Evolutionary conservation across 2,113 vertebrate genomes (phyloP), one percentile per base, ranked within the genome.

Genomic region (Bungarus multicinctus): DNA sequence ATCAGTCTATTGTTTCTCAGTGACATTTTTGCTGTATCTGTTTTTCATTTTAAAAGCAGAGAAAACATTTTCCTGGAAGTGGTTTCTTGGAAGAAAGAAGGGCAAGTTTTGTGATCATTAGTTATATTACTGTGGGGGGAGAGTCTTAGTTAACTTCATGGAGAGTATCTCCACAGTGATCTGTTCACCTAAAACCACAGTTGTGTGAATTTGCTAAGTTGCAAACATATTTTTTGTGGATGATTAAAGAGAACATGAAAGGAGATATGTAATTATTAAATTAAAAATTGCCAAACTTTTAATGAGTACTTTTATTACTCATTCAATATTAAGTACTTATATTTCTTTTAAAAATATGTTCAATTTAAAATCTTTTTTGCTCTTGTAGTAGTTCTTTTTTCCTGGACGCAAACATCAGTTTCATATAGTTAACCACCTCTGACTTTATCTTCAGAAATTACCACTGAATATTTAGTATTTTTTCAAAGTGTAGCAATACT

Each of bases 1-100:
- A 90, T 91, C 95, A 96, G 95, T 94, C 90, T 97, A 94, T 95
- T 96, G 96, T 96, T 97, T 95, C 95, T 95, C 95, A 94, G 54
- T 91, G 89, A 95, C 95, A 86, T 7, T 93, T 96, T 96, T 96
- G 91, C 96, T 96, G 95, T 95, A 93, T 95, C 93, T 97, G 91
- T 96, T 97, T 96, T 91, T 94, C 92, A 95, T 96, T 96, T 96
- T 95, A 97, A 93, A 93, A 95, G 87, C 58, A 90, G 6, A 60
- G 92, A 95, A 97, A 96, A 91, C 45, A 90, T 95, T 94, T 97
- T 96, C 96, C 93, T 94, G 95, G 93, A 97, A 95, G 92, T 90
- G 87, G 1, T 96, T 97, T 94, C 93, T 95, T 96, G 95, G 95
- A 95, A 94, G 95, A 94, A 91, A 94, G 95, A 43, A 93, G 39